phyloP scores from a whole-genome alignment of 2,797 vertebrate species.

The Enteromius thamalakanensis region DNA sequence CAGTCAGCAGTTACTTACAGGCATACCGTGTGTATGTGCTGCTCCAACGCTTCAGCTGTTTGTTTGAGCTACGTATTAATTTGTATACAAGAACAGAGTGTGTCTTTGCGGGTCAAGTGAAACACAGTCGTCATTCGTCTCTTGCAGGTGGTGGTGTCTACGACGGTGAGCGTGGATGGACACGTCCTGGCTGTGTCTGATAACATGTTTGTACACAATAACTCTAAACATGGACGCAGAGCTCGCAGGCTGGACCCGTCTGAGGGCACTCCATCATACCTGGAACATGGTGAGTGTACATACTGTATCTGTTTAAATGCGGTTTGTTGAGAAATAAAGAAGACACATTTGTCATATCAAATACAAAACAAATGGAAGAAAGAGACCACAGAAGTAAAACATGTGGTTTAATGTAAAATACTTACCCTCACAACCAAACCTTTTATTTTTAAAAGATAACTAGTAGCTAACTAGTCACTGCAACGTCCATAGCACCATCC shows the following conservation, averaged over 20 bases:
- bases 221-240: conserved; percentile 88
- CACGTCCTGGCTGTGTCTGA: conserved; percentile 88
- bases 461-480: conserved; percentile 31
- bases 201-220: conserved; percentile 91
- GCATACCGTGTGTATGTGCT: background rate
- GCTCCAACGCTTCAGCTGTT: conserved; percentile 12
- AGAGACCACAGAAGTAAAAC: conserved; percentile 45
- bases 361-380: background rate
- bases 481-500: conserved; percentile 16
- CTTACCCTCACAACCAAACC: conserved; percentile 8
- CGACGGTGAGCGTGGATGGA: conserved; percentile 87
- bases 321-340: background rate
- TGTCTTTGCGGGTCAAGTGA: conserved; percentile 20
- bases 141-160: conserved; percentile 85
- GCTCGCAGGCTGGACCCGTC: conserved; percentile 88
- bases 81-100: background rate
- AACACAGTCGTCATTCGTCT: background rate
- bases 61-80: conserved; percentile 7
- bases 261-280: conserved; percentile 89
- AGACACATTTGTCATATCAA: background rate
- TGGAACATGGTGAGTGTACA: conserved; percentile 85
- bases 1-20: conserved; percentile 72
- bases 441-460: conserved; percentile 19
- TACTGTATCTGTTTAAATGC: background rate
- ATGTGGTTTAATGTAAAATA: conserved; percentile 42